Base-by-base conservation (phyloP, 2,113 vertebrate species). In the Cromileptes altivelis region DNA sequence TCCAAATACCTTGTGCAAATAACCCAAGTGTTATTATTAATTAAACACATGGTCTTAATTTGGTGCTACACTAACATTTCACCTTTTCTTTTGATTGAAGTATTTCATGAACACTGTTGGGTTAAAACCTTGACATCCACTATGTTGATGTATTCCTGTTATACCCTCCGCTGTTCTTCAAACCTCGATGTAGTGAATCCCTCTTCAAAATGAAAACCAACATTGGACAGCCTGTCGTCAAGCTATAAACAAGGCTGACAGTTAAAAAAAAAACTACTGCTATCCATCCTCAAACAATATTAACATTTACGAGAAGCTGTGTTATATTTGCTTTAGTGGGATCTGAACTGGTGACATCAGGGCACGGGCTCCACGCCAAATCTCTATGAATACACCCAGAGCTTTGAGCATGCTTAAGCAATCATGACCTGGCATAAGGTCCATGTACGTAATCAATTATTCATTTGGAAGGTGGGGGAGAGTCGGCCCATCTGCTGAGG, bases 401-500 rank as follows among this genome's bases (percentile, higher is more conserved):
- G 85, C 79, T 84, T 40, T 79, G 75, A 89, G 83, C 89, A 86
- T 83, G 88, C 87, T 91, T 90, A 80, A 90, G 88, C 87, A 91
- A 92, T 93, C 90, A 88, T 88, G 87, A 91, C 90, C 91, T 89
- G 91, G 90, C 92, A 92, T 82, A 89, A 90, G 91, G 92, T 89
- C 85, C 85, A 6, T 90, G 90, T 94, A 81, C 49, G 63, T 84
- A 89, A 92, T 92, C 90, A 90, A 90, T 93, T 90, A 94, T 93
- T 91, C 86, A 91, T 87, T 68, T 82, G 81, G 85, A 88, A 80
- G 84, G 81, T 82, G 85, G 84, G 80, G 72, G 56, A 49, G 52
- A 23, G 84, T 67, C 77, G 50, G 86, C 65, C 90, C 92, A 93
- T 94, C 90, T 94, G 93, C 92, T 89, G 89, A 88, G 87, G 75